Percentiles rank a stretch among this genome's conserved stretches.
Evolutionary conservation across 2,888 invertebrate species (phyloP).

Genomic region (Hirtodrosophila histrioides): DNA sequence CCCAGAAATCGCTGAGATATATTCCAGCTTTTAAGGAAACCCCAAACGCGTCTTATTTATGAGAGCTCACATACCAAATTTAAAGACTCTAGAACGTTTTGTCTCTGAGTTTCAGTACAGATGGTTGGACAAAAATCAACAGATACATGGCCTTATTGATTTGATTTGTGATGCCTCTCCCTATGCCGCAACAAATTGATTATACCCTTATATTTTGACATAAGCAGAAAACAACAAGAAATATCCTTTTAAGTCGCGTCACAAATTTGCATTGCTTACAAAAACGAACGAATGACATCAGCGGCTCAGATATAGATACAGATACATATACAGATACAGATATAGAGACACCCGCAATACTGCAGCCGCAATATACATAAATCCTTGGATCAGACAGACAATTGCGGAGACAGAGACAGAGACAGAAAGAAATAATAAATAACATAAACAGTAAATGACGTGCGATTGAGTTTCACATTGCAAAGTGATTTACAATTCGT

Average conservation of each 20-base stretch:
- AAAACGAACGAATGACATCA: slow-evolving; percentile 64
- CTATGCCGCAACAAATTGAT: slow-evolving; percentile 17
- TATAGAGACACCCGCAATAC: slow-evolving; percentile 52
- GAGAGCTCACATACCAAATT: no score
- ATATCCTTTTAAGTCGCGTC: slow-evolving; percentile 73
- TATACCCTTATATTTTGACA: slow-evolving; percentile 23
- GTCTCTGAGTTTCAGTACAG: no score
- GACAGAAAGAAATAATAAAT: slow-evolving; percentile 70
- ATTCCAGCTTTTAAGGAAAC: no score
- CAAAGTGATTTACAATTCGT: slow-evolving; percentile 80
- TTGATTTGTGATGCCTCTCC: slow-evolving; percentile 6
- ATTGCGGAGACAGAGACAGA: slow-evolving; percentile 19
- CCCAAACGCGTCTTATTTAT: no score
- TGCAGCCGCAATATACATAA: slow-evolving; percentile 67
- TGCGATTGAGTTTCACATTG: slow-evolving; percentile 80
- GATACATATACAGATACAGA: slow-evolving; percentile 5
- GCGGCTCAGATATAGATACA: slow-evolving; percentile 22
- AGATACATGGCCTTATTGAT: slow-evolving; percentile 3
- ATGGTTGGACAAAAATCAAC: neutral
- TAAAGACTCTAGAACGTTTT: no score
- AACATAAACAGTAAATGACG: slow-evolving; percentile 76
- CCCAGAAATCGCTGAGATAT: no score
- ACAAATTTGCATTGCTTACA: slow-evolving; percentile 64
- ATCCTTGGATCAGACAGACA: slow-evolving; percentile 65
- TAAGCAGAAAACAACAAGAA: slow-evolving; percentile 35